Conservation (phyloP, 2,888 invertebrate species). For the Drosophila maculinotata region DNA sequence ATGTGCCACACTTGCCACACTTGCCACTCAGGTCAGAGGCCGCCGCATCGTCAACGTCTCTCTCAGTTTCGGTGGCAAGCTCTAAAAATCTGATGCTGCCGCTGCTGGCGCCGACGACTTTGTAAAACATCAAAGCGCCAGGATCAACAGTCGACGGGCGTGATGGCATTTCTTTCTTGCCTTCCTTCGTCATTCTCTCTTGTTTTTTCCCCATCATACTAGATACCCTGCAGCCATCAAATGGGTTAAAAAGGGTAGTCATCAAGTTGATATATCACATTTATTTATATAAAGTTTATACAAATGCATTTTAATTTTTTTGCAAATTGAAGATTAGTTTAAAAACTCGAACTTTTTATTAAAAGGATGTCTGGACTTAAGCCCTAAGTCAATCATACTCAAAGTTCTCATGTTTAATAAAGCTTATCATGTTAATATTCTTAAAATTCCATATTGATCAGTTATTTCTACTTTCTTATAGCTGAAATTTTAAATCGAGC, state of each 20-base stretch:
- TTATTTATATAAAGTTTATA: too few species aligned
- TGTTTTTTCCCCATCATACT: neutral
- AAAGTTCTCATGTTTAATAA: too few species aligned
- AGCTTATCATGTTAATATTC: too few species aligned
- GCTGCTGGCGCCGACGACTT: slow-evolving; percentile 44
- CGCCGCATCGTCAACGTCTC: slow-evolving; percentile 49
- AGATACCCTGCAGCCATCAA: slow-evolving; percentile 5
- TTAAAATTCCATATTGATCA: too few species aligned
- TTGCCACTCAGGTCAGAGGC: slow-evolving; percentile 17
- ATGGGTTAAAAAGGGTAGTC: neutral
- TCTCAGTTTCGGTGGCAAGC: slow-evolving; percentile 33
- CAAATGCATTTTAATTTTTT: too few species aligned
- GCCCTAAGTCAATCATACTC: too few species aligned
- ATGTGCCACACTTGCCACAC: slow-evolving; percentile 27
- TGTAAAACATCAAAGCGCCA: slow-evolving; percentile 77
- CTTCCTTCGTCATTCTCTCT: neutral
- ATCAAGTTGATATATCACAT: too few species aligned
- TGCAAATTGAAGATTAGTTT: too few species aligned
- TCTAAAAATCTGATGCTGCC: slow-evolving; percentile 45
- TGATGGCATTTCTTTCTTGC: slow-evolving; percentile 45
- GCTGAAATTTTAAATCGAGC: too few species aligned
- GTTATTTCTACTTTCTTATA: too few species aligned
- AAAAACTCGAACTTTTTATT: too few species aligned
- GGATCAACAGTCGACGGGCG: slow-evolving; percentile 81
- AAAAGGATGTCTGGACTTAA: too few species aligned